These are phyloP conservation scores for Tortricodes alternella DNA, from an alignment of 2,888 invertebrate species.

Conservation along the genomic window DNA sequence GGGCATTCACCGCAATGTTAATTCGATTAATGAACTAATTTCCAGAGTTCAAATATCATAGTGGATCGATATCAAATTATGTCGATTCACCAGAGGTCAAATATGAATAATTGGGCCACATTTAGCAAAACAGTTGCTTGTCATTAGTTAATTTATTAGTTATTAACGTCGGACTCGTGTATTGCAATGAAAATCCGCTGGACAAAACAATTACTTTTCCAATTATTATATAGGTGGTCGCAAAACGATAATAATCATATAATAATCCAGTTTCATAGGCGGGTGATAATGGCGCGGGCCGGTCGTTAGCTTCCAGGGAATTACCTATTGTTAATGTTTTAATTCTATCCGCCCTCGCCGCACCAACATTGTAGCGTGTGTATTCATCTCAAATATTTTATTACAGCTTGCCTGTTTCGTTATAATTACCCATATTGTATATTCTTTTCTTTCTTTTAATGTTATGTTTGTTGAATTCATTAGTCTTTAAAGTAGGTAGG, in stretches of 20 bases:
- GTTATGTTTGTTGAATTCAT: neutral
- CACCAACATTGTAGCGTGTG: slow-evolving; percentile 22
- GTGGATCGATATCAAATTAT: neutral
- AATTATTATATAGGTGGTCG: slow-evolving; percentile 55
- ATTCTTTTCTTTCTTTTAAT: neutral
- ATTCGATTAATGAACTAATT: neutral
- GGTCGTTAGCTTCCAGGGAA: slow-evolving; percentile 73
- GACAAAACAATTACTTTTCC: slow-evolving; percentile 49
- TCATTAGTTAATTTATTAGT: slow-evolving; percentile 15
- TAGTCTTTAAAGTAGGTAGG: neutral
- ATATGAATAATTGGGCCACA: slow-evolving; percentile 10
- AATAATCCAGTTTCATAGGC: slow-evolving; percentile 72
- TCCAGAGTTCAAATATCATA: neutral
- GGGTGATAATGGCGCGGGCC: slow-evolving; percentile 69
- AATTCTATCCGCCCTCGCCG: slow-evolving; percentile 65
- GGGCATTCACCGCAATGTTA: neutral
- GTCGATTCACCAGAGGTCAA: neutral
- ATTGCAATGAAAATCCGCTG: slow-evolving; percentile 17
- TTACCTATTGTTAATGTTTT: slow-evolving; percentile 79
- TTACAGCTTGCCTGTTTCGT: slow-evolving; percentile 5
- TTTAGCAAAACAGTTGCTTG: slow-evolving; percentile 10
- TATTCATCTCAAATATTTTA: slow-evolving; percentile 24
- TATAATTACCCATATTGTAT: slow-evolving; percentile 5
- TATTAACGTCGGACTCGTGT: slow-evolving; percentile 5
- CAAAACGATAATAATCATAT: slow-evolving; percentile 65